These are phyloP conservation scores for Pheosia tremula DNA, from an alignment of 2,888 invertebrate genomes.

Conservation along the genomic window DNA sequence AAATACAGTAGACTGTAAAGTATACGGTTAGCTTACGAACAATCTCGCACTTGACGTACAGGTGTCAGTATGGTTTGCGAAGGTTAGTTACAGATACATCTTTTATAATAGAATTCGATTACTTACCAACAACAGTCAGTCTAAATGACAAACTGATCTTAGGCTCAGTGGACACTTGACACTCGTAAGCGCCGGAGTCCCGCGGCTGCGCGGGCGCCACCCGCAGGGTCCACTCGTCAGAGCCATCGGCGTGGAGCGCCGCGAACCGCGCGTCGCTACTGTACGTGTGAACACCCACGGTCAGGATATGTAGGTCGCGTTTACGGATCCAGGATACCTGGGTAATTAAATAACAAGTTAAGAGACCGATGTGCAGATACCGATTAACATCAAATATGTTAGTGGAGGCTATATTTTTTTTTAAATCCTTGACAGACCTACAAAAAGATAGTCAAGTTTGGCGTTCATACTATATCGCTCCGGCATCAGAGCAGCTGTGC, in stretches of 20 bases:
- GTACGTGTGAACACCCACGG: conserved; percentile 86
- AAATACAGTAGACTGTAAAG: too few relatives aligned
- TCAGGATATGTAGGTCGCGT: conserved; percentile 89
- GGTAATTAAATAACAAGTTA: not conserved
- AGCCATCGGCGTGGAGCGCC: conserved; percentile 85
- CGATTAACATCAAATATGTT: too few relatives aligned
- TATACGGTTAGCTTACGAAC: too few relatives aligned
- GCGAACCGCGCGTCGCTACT: conserved; percentile 87
- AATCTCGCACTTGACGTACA: too few relatives aligned
- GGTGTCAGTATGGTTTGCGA: too few relatives aligned
- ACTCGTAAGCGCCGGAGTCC: conserved; percentile 95
- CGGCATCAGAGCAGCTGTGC: too few relatives aligned
- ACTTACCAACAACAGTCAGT: conserved; percentile 91
- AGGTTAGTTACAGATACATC: too few relatives aligned
- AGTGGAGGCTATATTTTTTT: too few relatives aligned
- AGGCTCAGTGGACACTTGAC: conserved; percentile 96
- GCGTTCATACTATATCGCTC: too few relatives aligned
- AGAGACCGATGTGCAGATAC: too few relatives aligned
- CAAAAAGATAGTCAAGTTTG: too few relatives aligned
- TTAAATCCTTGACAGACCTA: too few relatives aligned
- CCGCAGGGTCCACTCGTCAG: conserved; percentile 87
- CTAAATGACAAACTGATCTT: conserved; percentile 91
- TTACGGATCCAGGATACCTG: conserved; percentile 95
- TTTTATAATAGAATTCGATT: conserved; percentile 8
- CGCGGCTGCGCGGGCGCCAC: conserved; percentile 86